Base-by-base conservation (phyloP, 1,140 invertebrate genomes). In the Choristoneura fumiferana region DNA sequence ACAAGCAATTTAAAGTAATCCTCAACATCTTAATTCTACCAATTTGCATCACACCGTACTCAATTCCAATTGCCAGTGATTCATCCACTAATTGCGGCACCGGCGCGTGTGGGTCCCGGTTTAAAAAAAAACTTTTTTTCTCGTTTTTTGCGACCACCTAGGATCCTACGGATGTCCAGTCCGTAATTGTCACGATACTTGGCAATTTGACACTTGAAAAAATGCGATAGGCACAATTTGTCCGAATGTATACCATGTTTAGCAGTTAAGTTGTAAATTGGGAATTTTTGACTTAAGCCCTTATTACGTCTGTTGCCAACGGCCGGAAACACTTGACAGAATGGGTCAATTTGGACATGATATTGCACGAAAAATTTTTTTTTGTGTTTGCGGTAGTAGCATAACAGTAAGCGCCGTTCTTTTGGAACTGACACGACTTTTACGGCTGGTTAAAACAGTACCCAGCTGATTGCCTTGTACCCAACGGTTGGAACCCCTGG, bases 121-220 rank as follows among this genome's bases (percentile, higher is more conserved):
- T 62, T 17, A 29, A 29, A 29, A 29, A 29, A 29, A 29, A 29
- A n/a, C n/a, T n/a, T 54, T 54, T 8, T 5, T 3, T 4, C 12
- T 17, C 13, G 36, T 58, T 52, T 72, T 72, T 69, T 73, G 67
- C 67, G 67, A 73, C 71, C 67, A 70, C 67, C 67, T 49, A 54
- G 35, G 55, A 55, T 38, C 49, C 60, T 65, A 78, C 61, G 69
- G 70, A 66, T 49, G 55, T 67, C 57, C 63, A 58, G 57, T 60
- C 74, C 76, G 57, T 82, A 79, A 86, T 86, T 80, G 75, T 78
- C 75, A 75, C 78, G 67, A 77, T 70, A 71, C 67, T 65, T 29
- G 6, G 2, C 22, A 29, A 29, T 3, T 29, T 29, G 22, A 29
- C 22, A 29, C 22, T 29, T 29, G 22, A 29, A 29, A 29, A 29